Base-by-base conservation (phyloP, 2,797 vertebrate species). In the Cuniculus paca region DNA sequence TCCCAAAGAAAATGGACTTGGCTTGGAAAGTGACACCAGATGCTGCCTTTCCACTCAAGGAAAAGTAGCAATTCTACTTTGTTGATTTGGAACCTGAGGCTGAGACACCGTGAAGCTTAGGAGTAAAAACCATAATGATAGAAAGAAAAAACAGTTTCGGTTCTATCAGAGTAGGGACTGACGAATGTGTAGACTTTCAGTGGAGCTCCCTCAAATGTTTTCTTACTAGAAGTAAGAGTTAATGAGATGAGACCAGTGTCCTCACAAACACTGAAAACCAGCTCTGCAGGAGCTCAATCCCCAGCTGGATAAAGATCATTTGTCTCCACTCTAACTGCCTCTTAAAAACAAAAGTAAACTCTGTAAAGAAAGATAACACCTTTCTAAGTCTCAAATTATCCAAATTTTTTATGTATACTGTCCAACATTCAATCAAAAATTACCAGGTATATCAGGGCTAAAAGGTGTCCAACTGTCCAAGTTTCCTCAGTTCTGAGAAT, bases 21-120 rank as follows among this genome's bases (percentile, higher is more conserved):
- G 17, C 5, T 2, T 2, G 0, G 60, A 56, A 54, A 45, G 45
- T 3, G 2, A 22, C 2, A 22, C 22, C 5, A 5, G n/a, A 31
- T 0, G 39, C 17, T 9, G 10, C 28, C 10, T 36, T 20, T 22
- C 72, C 42, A 4, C 56, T 74, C 26, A 3, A 63, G 31, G 22
- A 26, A 60, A 60, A 28, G 24, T 10, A 28, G 58, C 58, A 60
- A 28, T 28, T 28, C 58, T 10, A 65, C 8, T 13, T 34, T 48
- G 74, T 26, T 39, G 52, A 58, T 16, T 31, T 45, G 6, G 9
- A 78, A 34, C n/a, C 10, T 34, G 2, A 22, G 26, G 60, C 19
- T 26, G 5, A 22, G 50, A 24, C 20, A n/a, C 63, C 0, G 5
- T 65, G 54, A 48, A 58, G 58, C 45, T 54, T 22, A 39, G 5